Evolutionary conservation across 2,797 vertebrate species (phyloP), one percentile per base, ranked within the genome.

Genomic region (Falco biarmicus): DNA sequence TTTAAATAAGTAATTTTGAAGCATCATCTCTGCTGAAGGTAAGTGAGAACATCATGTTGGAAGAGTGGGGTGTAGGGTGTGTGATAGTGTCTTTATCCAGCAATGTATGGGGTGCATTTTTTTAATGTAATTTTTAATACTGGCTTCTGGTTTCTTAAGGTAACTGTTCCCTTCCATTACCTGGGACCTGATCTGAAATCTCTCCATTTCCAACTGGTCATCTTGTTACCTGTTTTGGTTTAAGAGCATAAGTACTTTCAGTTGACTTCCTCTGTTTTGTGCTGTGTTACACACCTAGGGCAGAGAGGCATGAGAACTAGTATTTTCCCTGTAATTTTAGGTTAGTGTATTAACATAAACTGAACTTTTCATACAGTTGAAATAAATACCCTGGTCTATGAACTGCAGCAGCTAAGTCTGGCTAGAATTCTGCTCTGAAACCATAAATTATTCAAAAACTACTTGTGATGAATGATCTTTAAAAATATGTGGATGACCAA

Each of bases 401-500:
- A 95, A 80, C 34, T 77, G 22, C 34, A 75, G 48, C 22, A 64
- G 20, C 34, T 89, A 85, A 56, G 16, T 63, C 56, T 83, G 68
- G 77, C 74, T 93, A 4, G 22, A 89, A 95, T 87, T 94, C 56
- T 81, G 5, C 48, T 83, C 45, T 71, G 53, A 87, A 96, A 48
- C 48, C 5, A 68, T 84, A 90, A 83, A 84, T 86, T 85, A 88
- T 80, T 93, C 63, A 87, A 71, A 91, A 87, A 45, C n/a, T 60
- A 29, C 18, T 50, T 83, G 37, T 41, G 68, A 82, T 89, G 39
- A 87, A 85, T 77, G 39, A 56, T 70, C 95, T 96, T 88, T 80
- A 77, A 83, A 83, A 94, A 75, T 82, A 87, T 32, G n/a, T 70
- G 39, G 43, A 87, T 95, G 73, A 81, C 53, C 73, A 91, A 87